Conservation (phyloP, 2,888 invertebrate genomes). For the Lithosia quadra region DNA sequence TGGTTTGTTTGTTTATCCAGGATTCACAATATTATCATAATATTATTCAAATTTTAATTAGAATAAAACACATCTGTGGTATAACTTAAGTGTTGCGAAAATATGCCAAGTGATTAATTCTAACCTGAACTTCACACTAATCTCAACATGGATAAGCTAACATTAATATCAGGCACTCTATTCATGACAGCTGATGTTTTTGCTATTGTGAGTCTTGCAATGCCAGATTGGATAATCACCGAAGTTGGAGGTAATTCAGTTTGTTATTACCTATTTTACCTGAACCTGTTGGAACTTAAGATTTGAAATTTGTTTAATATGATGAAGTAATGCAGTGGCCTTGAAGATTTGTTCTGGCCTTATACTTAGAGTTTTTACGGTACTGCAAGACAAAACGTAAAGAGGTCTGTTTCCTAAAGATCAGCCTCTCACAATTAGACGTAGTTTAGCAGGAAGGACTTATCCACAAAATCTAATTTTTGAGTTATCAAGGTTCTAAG, state of each 20-base stretch:
- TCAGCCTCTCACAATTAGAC: too few species aligned
- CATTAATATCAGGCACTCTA: conserved; percentile 95
- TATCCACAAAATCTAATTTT: too few species aligned
- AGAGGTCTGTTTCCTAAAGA: too few species aligned
- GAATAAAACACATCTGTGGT: too few species aligned
- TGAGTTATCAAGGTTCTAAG: too few species aligned
- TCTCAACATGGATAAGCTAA: conserved; percentile 94
- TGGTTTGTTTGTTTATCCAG: background rate
- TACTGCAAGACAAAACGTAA: background rate
- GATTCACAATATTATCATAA: background rate
- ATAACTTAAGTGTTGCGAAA: background rate
- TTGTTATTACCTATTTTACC: background rate
- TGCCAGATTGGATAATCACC: conserved; percentile 98
- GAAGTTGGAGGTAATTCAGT: conserved; percentile 94
- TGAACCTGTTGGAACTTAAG: background rate
- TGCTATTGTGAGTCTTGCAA: conserved; percentile 96
- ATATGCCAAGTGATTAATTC: conserved; percentile 12
- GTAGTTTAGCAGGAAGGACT: too few species aligned
- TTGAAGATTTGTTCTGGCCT: background rate
- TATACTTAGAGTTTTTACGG: background rate
- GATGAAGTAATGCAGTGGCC: background rate
- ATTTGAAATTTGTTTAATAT: background rate
- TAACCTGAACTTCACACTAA: background rate
- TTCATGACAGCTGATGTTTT: conserved; percentile 97
- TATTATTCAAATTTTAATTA: background rate